Percentiles rank a stretch among this genome's conserved stretches.
Evolutionary conservation across 2,888 invertebrate species (phyloP).

Genomic region (Germaria angustata): DNA sequence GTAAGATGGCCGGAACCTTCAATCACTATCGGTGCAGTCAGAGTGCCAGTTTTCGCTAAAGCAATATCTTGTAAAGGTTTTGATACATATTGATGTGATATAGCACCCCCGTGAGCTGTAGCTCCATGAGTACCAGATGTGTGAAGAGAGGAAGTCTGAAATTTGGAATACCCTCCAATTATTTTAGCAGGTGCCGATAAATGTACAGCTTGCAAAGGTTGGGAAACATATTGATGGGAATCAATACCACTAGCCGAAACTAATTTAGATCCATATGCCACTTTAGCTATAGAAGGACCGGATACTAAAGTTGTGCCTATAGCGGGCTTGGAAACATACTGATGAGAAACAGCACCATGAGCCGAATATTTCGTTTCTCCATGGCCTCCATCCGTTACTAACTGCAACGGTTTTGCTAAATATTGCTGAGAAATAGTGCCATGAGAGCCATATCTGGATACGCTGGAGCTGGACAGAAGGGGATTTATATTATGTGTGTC

Average conservation of each 20-base stretch:
- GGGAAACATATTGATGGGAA: slow-evolving; percentile 42
- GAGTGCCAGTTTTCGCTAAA: slow-evolving; percentile 29
- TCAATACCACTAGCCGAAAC: slow-evolving; percentile 33
- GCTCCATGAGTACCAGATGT: slow-evolving; percentile 42
- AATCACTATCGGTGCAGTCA: slow-evolving; percentile 45
- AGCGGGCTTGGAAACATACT: slow-evolving; percentile 72
- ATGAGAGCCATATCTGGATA: slow-evolving; percentile 58
- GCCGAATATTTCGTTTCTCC: slow-evolving; percentile 18
- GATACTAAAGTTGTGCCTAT: slow-evolving; percentile 45
- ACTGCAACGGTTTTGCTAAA: slow-evolving; percentile 74
- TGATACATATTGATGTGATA: slow-evolving; percentile 71
- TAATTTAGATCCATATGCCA: slow-evolving; percentile 61
- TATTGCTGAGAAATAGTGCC: slow-evolving; percentile 62
- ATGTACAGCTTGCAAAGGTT: slow-evolving; percentile 58
- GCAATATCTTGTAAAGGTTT: slow-evolving; percentile 62
- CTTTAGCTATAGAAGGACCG: slow-evolving; percentile 37
- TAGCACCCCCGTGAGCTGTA: slow-evolving; percentile 62
- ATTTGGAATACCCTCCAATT: slow-evolving; percentile 65
- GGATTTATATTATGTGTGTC: slow-evolving; percentile 66
- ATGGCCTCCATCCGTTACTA: slow-evolving; percentile 57
- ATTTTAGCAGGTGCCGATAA: slow-evolving; percentile 30
- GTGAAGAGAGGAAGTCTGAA: slow-evolving; percentile 12
- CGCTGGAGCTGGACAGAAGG: slow-evolving; percentile 48
- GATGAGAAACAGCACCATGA: slow-evolving; percentile 71
- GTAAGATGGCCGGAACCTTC: slow-evolving; percentile 47